These are phyloP conservation scores for Phallusia fumigata DNA, from an alignment of 23 tunicate species.

Conservation along the genomic window DNA sequence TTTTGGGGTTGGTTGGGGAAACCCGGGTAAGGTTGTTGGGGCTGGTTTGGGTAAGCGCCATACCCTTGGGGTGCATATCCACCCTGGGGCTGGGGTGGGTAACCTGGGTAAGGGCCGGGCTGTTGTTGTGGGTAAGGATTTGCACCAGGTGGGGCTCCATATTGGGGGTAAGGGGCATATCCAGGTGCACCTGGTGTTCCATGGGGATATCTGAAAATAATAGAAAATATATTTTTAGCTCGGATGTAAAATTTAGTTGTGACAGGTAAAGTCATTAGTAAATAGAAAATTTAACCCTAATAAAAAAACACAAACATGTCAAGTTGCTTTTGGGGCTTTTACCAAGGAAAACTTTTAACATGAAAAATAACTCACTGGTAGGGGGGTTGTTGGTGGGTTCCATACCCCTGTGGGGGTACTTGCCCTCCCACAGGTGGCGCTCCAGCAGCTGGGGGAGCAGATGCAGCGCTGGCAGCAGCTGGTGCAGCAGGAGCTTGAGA, in stretches of 20 bases:
- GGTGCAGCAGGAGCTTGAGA: slow-evolving; percentile 58
- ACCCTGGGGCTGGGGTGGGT: slow-evolving; percentile 53
- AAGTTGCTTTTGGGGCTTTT: no score
- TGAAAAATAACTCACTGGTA: slow-evolving; percentile 31
- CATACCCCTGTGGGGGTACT: slow-evolving; percentile 8
- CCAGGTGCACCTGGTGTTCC: slow-evolving; percentile 28
- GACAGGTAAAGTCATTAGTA: no score
- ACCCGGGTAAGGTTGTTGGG: slow-evolving; percentile 40
- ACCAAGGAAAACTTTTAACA: not conserved
- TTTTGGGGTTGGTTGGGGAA: slow-evolving; percentile 58
- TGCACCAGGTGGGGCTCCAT: slow-evolving; percentile 56
- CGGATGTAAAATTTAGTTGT: no score
- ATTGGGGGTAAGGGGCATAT: slow-evolving; percentile 46
- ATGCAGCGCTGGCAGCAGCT: slow-evolving; percentile 16
- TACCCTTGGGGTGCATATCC: slow-evolving; percentile 56
- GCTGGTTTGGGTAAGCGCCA: slow-evolving; percentile 63
- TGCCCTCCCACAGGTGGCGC: slow-evolving; percentile 27
- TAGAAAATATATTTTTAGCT: not conserved
- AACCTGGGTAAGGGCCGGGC: slow-evolving; percentile 67
- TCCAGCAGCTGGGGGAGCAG: slow-evolving; percentile 31
- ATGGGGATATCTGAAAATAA: slow-evolving; percentile 35
- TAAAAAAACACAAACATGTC: no score
- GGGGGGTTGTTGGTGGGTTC: slow-evolving; percentile 55
- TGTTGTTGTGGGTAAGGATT: slow-evolving; percentile 49
- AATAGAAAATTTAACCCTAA: no score